Conservation (phyloP, 2,113 vertebrate species). For the Hypomesus transpacificus region DNA sequence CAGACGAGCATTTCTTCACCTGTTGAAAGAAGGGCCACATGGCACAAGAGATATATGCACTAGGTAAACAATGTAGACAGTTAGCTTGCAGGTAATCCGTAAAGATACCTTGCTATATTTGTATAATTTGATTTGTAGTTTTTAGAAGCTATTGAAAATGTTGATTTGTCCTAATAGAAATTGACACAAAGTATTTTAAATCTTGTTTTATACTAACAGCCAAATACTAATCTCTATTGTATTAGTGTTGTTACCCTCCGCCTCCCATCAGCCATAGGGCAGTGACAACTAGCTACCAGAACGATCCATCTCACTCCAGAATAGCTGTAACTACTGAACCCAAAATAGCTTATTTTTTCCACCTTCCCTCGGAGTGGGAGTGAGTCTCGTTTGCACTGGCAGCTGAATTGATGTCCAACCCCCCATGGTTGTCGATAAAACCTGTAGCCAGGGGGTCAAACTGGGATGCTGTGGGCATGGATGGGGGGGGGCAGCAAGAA, state of each 20-base stretch:
- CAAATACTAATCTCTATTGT: background rate
- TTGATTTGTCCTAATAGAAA: background rate
- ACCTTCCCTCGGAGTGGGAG: slow-evolving; percentile 2
- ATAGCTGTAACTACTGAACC: background rate
- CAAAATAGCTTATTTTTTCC: background rate
- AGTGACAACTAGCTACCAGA: background rate
- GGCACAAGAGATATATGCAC: too few species aligned
- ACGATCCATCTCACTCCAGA: background rate
- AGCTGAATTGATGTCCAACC: background rate
- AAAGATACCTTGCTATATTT: background rate
- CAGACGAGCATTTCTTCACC: background rate
- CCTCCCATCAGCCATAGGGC: background rate
- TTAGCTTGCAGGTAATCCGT: background rate
- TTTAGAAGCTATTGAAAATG: background rate
- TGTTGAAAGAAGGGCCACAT: too few species aligned
- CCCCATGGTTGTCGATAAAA: background rate
- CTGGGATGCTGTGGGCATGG: background rate
- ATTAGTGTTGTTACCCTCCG: background rate
- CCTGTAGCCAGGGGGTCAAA: background rate
- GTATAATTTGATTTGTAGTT: background rate
- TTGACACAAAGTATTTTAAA: background rate
- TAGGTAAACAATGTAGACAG: too few species aligned
- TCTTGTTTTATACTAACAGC: background rate
- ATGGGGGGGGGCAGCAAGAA: too few species aligned
- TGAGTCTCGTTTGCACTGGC: slow-evolving; percentile 1